Conservation (phyloP, 1,140 invertebrate species). For the Archivesica marissinica region DNA sequence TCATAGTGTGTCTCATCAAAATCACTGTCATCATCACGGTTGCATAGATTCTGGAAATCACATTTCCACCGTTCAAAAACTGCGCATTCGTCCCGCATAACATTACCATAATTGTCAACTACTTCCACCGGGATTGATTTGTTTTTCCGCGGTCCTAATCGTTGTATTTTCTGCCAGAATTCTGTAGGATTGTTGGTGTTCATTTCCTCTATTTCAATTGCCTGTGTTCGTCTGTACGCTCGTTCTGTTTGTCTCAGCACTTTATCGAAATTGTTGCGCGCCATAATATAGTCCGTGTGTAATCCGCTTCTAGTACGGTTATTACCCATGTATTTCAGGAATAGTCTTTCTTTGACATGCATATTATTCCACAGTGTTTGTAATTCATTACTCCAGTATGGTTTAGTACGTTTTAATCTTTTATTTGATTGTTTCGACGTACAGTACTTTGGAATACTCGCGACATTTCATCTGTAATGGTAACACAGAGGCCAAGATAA, state of each 20-base stretch:
- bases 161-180: constrained; percentile 5
- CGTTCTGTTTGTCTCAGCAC: constrained; percentile 12
- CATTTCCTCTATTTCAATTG: constrained; percentile 17
- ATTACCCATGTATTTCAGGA: not conserved
- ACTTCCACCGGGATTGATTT: constrained; percentile 10
- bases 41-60: constrained; percentile 20
- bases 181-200: constrained; percentile 9
- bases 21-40: constrained; percentile 26
- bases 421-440: no score
- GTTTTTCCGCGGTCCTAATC: no score
- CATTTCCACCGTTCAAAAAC: constrained; percentile 27
- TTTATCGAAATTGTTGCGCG: constrained; percentile 7
- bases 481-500: not conserved
- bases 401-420: no score
- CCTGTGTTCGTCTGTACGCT: not conserved
- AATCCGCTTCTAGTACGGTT: not conserved
- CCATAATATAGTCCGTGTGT: not conserved
- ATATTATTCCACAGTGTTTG: no score
- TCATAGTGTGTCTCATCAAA: no score
- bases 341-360: not conserved
- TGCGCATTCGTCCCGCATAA: not conserved
- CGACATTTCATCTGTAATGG: not conserved
- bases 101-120: not conserved
- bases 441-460: no score
- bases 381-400: no score